phyloP scores from a whole-genome alignment of 2,113 vertebrate species.

The Synchiropus splendidus region DNA sequence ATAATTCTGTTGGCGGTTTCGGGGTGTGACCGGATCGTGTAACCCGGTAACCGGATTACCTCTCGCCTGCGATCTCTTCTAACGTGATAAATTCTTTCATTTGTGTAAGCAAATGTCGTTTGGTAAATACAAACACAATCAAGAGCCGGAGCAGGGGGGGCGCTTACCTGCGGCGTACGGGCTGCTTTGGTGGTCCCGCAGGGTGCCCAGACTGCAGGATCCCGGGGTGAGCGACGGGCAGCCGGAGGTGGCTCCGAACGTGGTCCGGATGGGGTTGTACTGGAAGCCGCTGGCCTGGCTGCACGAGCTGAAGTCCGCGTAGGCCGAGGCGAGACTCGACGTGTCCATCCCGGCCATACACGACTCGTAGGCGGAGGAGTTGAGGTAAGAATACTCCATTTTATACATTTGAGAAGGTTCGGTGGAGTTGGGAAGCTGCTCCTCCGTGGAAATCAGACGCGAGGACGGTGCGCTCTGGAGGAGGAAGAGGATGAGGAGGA shows the following conservation, averaged over 20 bases:
- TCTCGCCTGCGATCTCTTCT: slow-evolving; percentile 99
- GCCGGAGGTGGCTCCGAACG: slow-evolving; percentile 95
- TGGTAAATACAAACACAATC: slow-evolving; percentile 99
- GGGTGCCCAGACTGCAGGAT: slow-evolving; percentile 96
- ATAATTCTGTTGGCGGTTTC: slow-evolving; percentile 99
- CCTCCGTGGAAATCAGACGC: slow-evolving; percentile 59
- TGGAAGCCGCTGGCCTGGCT: slow-evolving; percentile 99
- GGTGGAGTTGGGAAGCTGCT: slow-evolving; percentile 69
- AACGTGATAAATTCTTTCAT: slow-evolving; percentile 99
- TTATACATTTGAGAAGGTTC: slow-evolving; percentile 99
- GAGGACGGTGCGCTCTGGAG: slow-evolving; percentile 30
- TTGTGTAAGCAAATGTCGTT: slow-evolving; percentile 99
- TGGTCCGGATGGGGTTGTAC: slow-evolving; percentile 99
- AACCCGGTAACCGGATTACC: slow-evolving; percentile 99
- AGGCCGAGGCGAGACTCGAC: slow-evolving; percentile 97
- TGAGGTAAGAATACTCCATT: slow-evolving; percentile 99
- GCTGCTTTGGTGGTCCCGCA: slow-evolving; percentile 99
- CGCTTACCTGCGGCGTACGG: slow-evolving; percentile 99
- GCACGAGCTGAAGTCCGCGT: slow-evolving; percentile 99
- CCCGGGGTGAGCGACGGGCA: slow-evolving; percentile 98
- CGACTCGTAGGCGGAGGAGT: slow-evolving; percentile 99
- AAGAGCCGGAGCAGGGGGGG: slow-evolving; percentile 75
- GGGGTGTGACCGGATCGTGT: slow-evolving; percentile 99
- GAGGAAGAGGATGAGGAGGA: slow-evolving; percentile 41
- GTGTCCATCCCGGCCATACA: slow-evolving; percentile 99